Evolutionary conservation across 2,113 vertebrate species (phyloP).

Genomic region (Galeopterus variegatus): DNA sequence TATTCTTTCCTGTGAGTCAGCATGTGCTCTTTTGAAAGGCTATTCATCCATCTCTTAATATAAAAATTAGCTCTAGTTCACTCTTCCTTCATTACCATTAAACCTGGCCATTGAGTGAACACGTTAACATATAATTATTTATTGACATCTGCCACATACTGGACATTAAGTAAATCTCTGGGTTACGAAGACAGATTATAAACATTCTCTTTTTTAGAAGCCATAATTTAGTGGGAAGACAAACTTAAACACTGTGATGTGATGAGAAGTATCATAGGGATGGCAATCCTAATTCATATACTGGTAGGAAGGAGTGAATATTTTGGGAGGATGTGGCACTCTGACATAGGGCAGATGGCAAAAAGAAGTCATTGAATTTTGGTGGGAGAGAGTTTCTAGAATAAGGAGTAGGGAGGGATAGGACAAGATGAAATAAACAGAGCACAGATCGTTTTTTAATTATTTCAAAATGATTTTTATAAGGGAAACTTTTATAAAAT

Average conservation of each 20-base stretch:
- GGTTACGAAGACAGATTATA: not conserved
- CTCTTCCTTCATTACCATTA: conserved; percentile 30
- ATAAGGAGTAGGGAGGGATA: not conserved
- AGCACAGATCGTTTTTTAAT: not conserved
- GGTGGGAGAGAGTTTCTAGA: not conserved
- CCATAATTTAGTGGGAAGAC: not conserved
- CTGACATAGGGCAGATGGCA: not conserved
- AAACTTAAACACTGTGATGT: not conserved
- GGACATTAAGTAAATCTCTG: not conserved
- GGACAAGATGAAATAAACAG: not conserved
- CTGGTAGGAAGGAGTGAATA: not conserved
- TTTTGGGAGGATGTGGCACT: not conserved
- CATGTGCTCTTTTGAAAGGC: not conserved
- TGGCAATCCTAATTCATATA: not conserved
- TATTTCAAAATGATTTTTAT: conserved; percentile 48
- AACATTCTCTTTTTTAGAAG: not conserved
- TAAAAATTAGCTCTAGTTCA: not conserved
- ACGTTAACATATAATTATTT: not conserved
- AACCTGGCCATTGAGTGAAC: not conserved
- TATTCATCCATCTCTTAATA: not conserved
- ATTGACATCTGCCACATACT: not conserved
- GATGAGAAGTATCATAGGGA: not conserved
- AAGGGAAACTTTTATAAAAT: conserved; percentile 40
- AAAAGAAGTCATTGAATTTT: not conserved
- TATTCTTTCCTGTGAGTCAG: conserved; percentile 11